These are phyloP conservation scores for Blastobasis adustella DNA, from an alignment of 2,888 invertebrate genomes.

Conservation along the genomic window DNA sequence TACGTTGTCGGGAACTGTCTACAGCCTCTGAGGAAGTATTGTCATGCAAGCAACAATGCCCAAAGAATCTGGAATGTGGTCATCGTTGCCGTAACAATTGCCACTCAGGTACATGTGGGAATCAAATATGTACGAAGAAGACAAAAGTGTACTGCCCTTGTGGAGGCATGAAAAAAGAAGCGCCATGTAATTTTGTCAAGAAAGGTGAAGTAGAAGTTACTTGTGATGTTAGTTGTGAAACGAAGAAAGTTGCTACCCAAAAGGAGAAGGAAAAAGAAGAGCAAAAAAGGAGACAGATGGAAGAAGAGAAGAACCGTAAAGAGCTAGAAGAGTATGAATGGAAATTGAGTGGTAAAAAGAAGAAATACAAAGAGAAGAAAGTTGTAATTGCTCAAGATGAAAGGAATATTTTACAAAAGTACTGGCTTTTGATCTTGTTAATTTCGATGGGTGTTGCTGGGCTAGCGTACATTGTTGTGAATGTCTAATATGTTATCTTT, in stretches of 20 bases:
- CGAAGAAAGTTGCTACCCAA: constrained; percentile 71
- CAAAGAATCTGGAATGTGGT: constrained; percentile 89
- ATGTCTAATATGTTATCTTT: constrained; percentile 3
- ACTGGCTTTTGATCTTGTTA: constrained; percentile 56
- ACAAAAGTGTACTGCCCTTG: constrained; percentile 87
- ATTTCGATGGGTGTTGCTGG: constrained; percentile 25
- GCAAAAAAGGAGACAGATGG: constrained; percentile 71
- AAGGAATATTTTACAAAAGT: constrained; percentile 50
- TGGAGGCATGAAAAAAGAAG: constrained; percentile 83
- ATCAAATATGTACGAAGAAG: constrained; percentile 84
- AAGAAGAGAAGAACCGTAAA: constrained; percentile 80
- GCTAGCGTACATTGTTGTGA: constrained; percentile 30
- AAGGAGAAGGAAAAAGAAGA: constrained; percentile 71
- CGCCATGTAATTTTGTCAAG: constrained; percentile 77
- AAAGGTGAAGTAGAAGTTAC: constrained; percentile 59
- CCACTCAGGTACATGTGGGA: constrained; percentile 82
- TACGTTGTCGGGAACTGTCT: constrained; percentile 82
- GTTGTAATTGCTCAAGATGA: constrained; percentile 57
- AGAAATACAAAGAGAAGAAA: constrained; percentile 66
- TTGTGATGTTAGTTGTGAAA: constrained; percentile 79
- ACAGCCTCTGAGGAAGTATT: constrained; percentile 60
- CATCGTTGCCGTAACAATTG: constrained; percentile 86
- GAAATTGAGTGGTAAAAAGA: constrained; percentile 81
- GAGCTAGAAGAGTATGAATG: constrained; percentile 86
- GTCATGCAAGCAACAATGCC: constrained; percentile 90